phyloP scores from a whole-genome alignment of 2,797 vertebrate species.

The Anabacerthia variegaticeps region DNA sequence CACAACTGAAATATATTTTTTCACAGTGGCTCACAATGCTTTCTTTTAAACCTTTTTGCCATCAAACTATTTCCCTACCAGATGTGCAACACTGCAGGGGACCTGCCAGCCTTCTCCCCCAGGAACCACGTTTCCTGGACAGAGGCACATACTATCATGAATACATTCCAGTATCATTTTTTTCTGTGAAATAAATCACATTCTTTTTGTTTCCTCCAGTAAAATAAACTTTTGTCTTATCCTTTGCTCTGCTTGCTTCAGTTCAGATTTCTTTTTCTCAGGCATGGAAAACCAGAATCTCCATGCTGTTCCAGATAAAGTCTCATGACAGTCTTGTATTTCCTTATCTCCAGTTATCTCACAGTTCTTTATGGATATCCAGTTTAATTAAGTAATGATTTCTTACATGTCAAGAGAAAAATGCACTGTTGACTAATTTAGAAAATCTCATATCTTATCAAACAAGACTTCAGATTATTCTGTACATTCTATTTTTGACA shows the following conservation, averaged over 20 bases:
- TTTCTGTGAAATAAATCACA: background rate
- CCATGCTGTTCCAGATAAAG: background rate
- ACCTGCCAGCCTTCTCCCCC: background rate
- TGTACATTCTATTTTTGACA: background rate
- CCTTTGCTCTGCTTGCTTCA: background rate
- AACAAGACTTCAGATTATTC: background rate
- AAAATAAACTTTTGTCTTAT: background rate
- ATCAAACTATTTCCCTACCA: background rate
- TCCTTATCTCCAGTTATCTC: background rate
- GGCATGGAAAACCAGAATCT: background rate
- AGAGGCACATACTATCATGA: background rate
- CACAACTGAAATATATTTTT: background rate
- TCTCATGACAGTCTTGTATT: background rate
- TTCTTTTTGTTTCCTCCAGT: background rate
- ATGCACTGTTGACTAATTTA: background rate
- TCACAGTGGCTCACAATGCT: background rate
- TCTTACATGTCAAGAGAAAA: background rate
- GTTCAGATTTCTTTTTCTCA: background rate
- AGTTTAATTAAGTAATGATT: background rate
- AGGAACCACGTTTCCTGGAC: fast-evolving
- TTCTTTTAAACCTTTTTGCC: background rate
- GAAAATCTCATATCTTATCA: background rate
- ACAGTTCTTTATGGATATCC: background rate
- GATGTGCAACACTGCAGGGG: background rate
- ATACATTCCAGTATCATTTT: background rate